Base-by-base conservation (phyloP, 2,888 invertebrate species). In the Dryococelus australis region DNA sequence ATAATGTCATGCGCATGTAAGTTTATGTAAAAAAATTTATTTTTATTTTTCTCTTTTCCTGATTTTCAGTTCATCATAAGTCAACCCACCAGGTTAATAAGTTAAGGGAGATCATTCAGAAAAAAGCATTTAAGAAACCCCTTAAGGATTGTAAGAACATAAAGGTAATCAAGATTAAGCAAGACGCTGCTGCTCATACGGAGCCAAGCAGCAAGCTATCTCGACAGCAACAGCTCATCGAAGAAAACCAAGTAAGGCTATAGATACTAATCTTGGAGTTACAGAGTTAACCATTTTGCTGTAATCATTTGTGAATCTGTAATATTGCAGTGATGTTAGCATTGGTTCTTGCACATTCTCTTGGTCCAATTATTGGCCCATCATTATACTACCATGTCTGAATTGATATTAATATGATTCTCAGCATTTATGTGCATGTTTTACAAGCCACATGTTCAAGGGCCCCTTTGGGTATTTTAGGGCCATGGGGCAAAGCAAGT, bases 81-180 rank as follows among this genome's bases (percentile, higher is more conserved):
- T 94, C 95, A 6, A 94, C 94, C 16, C 94, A 95, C 3, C 96
- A 96, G 91, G 95, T 97, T 43, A 94, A 95, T 89, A 94, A 94
- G 90, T 92, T 96, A 90, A 93, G 96, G 43, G 94, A 94, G 84
- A 94, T 95, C 27, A 95, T 97, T 89, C 94, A 96, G 90, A 94
- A 95, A 65, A 95, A 94, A 90, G 94, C 95, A 20, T 94, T 95
- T 89, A 93, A 93, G 89, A 95, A 94, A 91, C 94, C 95, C 90
- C 94, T 95, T 90, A 65, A 65, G 24, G 65, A 65, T 65, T n/a
- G 20, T n/a, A 65, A 65, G 65, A 65, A 65, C 3, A 24, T 20
- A 65, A 65, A 65, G 65, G n/a, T 65, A 65, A 24, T 65, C 20
- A 65, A 65, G 65, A n/a, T 65, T 8, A 65, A 65, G 65, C 10